These are phyloP conservation scores for Bugulina stolonifera DNA, from an alignment of 2,888 invertebrate genomes.

Conservation along the genomic window DNA sequence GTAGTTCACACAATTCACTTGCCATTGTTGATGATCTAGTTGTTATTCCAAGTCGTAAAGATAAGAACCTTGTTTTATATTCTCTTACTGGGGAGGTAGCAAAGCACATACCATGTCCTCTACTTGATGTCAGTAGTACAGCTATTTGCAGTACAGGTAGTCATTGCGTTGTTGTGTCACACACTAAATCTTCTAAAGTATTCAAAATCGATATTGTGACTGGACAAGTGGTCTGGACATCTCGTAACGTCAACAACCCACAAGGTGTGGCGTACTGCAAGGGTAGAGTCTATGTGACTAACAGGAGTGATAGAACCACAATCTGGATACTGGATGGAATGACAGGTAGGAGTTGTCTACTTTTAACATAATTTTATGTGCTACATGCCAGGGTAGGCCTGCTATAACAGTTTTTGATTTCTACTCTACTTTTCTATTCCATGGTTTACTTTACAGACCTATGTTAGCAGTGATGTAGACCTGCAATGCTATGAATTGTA, in stretches of 20 bases:
- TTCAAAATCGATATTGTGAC: not conserved
- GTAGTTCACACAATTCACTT: not conserved
- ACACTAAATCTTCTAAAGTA: not conserved
- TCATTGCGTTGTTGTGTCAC: not conserved
- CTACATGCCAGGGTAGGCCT: too few species aligned
- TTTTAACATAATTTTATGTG: too few species aligned
- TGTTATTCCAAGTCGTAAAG: not conserved
- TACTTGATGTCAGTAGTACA: not conserved
- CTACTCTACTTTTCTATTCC: too few species aligned
- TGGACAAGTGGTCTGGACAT: not conserved
- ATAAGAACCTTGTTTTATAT: not conserved
- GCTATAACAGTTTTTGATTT: too few species aligned
- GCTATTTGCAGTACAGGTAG: not conserved
- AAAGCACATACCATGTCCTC: not conserved
- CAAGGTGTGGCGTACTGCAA: not conserved
- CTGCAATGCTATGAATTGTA: too few species aligned
- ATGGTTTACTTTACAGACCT: too few species aligned
- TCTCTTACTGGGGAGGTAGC: not conserved
- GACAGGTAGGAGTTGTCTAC: too few species aligned
- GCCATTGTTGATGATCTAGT: not conserved
- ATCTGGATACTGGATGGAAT: not conserved
- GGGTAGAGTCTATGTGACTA: not conserved
- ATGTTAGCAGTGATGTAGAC: too few species aligned
- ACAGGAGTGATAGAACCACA: not conserved
- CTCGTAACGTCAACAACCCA: not conserved